These are phyloP conservation scores for Epizoanthus fatuus DNA, from an alignment of 92 coral and sea anemone species.

Conservation along the genomic window DNA sequence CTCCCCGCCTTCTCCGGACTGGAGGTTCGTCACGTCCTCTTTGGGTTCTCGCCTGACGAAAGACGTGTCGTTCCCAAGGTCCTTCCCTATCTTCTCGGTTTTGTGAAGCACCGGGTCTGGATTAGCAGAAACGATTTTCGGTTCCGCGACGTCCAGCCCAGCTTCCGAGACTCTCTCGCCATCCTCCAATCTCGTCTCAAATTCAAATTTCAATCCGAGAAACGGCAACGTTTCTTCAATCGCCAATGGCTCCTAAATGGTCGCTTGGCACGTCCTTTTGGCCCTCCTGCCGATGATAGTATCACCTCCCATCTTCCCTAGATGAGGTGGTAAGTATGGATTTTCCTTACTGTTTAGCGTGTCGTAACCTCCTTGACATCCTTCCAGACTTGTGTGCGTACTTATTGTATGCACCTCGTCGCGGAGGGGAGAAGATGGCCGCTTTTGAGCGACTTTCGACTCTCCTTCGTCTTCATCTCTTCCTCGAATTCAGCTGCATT, in stretches of 20 bases:
- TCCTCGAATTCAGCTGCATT: too few relatives aligned
- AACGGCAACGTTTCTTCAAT: background rate
- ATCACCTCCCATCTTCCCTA: background rate
- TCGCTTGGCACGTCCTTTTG: background rate
- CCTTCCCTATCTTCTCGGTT: background rate
- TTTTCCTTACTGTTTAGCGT: background rate
- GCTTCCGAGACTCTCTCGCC: background rate
- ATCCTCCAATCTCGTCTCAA: background rate
- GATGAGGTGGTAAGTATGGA: background rate
- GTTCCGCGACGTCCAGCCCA: slow-evolving; percentile 25
- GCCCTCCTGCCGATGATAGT: background rate
- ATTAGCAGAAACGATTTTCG: slow-evolving; percentile 20
- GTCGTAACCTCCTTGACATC: background rate
- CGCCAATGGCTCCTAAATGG: slow-evolving; percentile 25
- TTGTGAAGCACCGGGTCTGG: slow-evolving; percentile 36
- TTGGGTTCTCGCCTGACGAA: slow-evolving; percentile 28
- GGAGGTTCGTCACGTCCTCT: slow-evolving; percentile 1
- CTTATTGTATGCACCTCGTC: too few relatives aligned
- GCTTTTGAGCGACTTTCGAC: too few relatives aligned
- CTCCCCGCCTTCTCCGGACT: background rate
- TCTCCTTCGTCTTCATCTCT: background rate
- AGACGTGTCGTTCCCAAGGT: slow-evolving; percentile 3
- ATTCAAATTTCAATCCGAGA: background rate
- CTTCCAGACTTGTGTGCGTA: background rate
- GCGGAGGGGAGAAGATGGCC: too few relatives aligned